Percentiles rank a stretch among this genome's conserved stretches.
These are phyloP conservation scores for Drosophila guanche DNA, from an alignment of 1,140 invertebrate species.

Conservation along the genomic window DNA sequence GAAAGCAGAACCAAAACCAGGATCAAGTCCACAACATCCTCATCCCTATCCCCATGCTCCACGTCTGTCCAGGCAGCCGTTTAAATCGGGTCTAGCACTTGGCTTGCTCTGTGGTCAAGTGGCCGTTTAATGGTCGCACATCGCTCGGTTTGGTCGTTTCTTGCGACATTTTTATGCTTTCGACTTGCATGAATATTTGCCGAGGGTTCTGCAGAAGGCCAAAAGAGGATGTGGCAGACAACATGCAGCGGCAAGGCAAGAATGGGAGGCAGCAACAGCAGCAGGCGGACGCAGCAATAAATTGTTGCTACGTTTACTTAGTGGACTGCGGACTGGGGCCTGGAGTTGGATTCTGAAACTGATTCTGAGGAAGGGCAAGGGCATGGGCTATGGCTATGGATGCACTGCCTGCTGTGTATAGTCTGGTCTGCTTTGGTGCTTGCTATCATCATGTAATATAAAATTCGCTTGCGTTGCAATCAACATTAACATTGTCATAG, in stretches of 20 bases:
- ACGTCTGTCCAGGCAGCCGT: neutral
- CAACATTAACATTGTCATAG: conserved; percentile 54
- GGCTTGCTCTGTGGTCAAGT: conserved; percentile 36
- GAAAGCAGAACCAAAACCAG: no score
- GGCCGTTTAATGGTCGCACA: conserved; percentile 42
- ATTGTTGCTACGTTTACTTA: conserved; percentile 37
- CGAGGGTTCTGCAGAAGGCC: conserved; percentile 9
- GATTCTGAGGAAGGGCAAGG: no score
- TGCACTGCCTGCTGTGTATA: no score
- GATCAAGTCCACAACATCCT: no score
- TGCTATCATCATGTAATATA: conserved; percentile 50
- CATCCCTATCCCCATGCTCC: no score
- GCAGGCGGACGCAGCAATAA: conserved; percentile 38
- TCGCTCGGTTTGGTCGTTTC: conserved; percentile 18
- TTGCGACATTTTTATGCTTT: conserved; percentile 58
- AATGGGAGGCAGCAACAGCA: no score
- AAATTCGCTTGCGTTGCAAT: conserved; percentile 56
- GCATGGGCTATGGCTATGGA: neutral
- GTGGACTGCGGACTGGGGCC: neutral
- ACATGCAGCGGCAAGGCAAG: no score
- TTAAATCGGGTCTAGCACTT: conserved; percentile 19
- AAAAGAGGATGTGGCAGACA: conserved; percentile 1
- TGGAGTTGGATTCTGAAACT: no score
- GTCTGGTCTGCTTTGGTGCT: neutral
- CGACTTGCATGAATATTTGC: conserved; percentile 63